Conservation (phyloP, 2,888 invertebrate species). For the Drosophila merina region DNA sequence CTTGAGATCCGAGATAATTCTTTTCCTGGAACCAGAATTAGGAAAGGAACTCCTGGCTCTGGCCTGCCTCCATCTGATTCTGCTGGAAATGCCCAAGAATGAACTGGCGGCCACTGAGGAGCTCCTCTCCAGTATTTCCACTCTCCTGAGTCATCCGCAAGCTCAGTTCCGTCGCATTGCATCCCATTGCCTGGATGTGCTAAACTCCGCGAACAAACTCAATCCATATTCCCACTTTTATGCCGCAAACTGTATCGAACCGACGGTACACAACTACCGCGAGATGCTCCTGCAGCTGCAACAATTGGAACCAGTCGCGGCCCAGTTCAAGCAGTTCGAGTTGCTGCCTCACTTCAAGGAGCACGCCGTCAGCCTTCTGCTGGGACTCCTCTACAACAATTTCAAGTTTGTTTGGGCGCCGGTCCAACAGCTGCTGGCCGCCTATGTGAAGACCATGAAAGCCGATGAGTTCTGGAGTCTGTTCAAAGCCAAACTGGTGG, state of each 20-base stretch:
- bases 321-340: slow-evolving; percentile 84
- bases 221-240: slow-evolving; percentile 88
- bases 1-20: slow-evolving; percentile 27
- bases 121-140: slow-evolving; percentile 82
- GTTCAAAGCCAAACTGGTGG: slow-evolving; percentile 87
- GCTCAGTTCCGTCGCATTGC: slow-evolving; percentile 89
- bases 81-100: slow-evolving; percentile 82
- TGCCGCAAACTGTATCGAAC: slow-evolving; percentile 88
- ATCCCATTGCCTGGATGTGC: slow-evolving; percentile 89
- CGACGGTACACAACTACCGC: slow-evolving; percentile 91
- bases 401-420: slow-evolving; percentile 96
- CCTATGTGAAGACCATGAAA: slow-evolving; percentile 88
- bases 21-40: slow-evolving; percentile 47
- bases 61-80: slow-evolving; percentile 82
- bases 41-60: slow-evolving; percentile 78
- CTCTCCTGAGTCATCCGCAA: slow-evolving; percentile 88
- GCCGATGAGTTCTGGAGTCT: slow-evolving; percentile 89
- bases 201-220: slow-evolving; percentile 83
- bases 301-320: slow-evolving; percentile 88
- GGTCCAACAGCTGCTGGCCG: slow-evolving; percentile 89
- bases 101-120: slow-evolving; percentile 65
- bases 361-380: slow-evolving; percentile 90
- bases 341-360: slow-evolving; percentile 86
- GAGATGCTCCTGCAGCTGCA: slow-evolving; percentile 90
- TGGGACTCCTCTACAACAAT: slow-evolving; percentile 93